phyloP scores from a whole-genome alignment of 2,113 vertebrate species.

The Carettochelys insculpta region DNA sequence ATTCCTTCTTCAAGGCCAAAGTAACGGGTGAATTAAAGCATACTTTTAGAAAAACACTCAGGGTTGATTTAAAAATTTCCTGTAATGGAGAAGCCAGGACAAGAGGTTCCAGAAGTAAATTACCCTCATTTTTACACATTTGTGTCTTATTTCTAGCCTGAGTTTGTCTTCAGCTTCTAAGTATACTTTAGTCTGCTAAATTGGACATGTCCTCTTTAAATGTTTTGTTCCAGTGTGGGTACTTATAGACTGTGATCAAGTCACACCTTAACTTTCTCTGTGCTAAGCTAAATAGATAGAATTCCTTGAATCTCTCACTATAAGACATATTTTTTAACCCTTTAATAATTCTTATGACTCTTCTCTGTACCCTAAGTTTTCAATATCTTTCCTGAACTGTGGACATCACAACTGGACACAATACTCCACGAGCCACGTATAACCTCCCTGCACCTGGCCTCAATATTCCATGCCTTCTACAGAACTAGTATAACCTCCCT shows the following conservation, averaged over 20 bases:
- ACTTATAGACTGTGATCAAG: background rate
- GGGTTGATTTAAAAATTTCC: background rate
- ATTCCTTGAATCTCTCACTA: background rate
- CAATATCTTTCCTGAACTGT: background rate
- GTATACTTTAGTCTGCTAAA: background rate
- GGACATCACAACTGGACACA: background rate
- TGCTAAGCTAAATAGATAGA: background rate
- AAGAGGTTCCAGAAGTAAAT: background rate
- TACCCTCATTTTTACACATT: background rate
- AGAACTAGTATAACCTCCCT: background rate
- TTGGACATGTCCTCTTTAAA: background rate
- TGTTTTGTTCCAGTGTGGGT: background rate
- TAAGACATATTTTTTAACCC: background rate
- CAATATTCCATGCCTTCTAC: background rate
- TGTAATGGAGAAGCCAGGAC: background rate
- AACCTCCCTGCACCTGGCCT: background rate
- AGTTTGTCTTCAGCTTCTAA: background rate
- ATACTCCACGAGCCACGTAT: background rate
- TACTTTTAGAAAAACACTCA: background rate
- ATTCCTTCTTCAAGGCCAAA: background rate
- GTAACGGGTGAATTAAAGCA: background rate
- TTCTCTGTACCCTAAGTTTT: background rate
- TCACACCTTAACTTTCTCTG: background rate
- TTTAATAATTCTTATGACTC: background rate
- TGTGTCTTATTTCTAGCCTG: background rate